Evolutionary conservation across 1,140 invertebrate genomes (phyloP).

Genomic region (Pseudomyrmex concolor): DNA sequence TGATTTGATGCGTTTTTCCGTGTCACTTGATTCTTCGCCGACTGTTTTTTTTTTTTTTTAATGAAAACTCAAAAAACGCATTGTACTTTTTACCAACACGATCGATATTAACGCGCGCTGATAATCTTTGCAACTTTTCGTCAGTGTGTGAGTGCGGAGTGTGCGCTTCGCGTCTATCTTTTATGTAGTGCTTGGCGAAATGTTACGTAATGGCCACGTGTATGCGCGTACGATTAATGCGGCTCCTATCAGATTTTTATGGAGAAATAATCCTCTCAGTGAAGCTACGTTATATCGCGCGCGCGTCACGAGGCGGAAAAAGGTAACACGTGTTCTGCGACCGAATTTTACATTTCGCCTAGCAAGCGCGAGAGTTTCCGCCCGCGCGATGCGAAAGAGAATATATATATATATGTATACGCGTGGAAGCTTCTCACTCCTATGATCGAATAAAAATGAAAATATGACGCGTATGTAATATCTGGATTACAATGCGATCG

Average conservation of each 20-base stretch:
- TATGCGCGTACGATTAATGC: constrained; percentile 62
- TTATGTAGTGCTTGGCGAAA: background rate
- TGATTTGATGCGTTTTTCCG: background rate
- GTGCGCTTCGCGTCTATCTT: constrained; percentile 20
- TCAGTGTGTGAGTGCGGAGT: background rate
- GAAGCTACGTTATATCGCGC: constrained; percentile 54
- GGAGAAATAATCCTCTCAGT: constrained; percentile 71
- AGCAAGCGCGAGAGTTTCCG: constrained; percentile 4
- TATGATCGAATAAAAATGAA: constrained; percentile 66
- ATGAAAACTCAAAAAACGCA: constrained; percentile 20
- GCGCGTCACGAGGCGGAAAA: constrained; percentile 71
- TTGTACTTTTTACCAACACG: background rate
- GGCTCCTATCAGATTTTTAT: constrained; percentile 74
- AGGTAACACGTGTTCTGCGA: constrained; percentile 67
- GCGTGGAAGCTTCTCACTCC: constrained; percentile 38
- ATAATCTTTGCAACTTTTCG: constrained; percentile 25
- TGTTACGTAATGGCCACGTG: constrained; percentile 65
- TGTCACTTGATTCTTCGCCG: constrained; percentile 1
- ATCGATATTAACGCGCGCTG: constrained; percentile 33
- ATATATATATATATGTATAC: background rate
- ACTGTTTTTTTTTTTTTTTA: constrained; percentile 32
- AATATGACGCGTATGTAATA: constrained; percentile 67
- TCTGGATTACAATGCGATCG: constrained; percentile 68
- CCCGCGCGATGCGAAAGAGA: background rate
- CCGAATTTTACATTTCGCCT: constrained; percentile 68